Evolutionary conservation across 37 sponge, comb jelly and placozoan species (phyloP), one percentile per base, ranked within the genome.

Genomic region (Amphimedon queenslandica): DNA sequence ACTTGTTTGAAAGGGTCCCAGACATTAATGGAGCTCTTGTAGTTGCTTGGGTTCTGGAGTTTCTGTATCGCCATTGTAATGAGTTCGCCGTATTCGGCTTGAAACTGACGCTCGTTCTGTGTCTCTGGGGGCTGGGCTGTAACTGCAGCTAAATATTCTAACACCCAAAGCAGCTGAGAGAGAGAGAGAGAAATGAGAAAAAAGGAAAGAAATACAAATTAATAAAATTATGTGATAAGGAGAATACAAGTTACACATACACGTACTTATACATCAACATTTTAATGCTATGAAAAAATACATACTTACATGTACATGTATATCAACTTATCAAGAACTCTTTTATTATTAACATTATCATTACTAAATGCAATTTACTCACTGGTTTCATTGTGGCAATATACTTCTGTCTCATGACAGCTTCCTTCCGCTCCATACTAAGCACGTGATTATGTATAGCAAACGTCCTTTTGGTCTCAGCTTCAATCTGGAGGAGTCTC

Each of bases 1-100:
- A 88, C 93, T 71, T 92, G 86, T 70, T 84, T 92, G 65, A 92
- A 92, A 21, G 89, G 89, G 37, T 87, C 93, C 93, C 93, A 92
- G 40, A 82, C 80, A 31, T 47, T 61, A 53, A 84, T 85, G 3
- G 93, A 90, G 64, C 42, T 89, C 60, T 72, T 71, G 57, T 74
- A 88, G 77, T 72, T 83, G 63, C 10, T 33, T 1, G 95, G 95
- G 32, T 64, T 78, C 70, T 76, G 75, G 11, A 94, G 85, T 10
- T 58, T 67, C 73, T 77, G 69, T 38, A 94, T 69, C 55, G 88
- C 92, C 37, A 55, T 73, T 42, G 51, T 56, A 10, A 94, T 86
- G 72, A 69, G 82, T 51, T 87, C 81, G 11, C 87, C 76, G 53
- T 90, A 87, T 28, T 85, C 84, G 0, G 84, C 41, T 78, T 97